A percentile compares a stretch with the other conserved stretches of the same genome.
These are phyloP conservation scores for Apantesis nais DNA, from an alignment of 2,888 invertebrate species.

Conservation along the genomic window DNA sequence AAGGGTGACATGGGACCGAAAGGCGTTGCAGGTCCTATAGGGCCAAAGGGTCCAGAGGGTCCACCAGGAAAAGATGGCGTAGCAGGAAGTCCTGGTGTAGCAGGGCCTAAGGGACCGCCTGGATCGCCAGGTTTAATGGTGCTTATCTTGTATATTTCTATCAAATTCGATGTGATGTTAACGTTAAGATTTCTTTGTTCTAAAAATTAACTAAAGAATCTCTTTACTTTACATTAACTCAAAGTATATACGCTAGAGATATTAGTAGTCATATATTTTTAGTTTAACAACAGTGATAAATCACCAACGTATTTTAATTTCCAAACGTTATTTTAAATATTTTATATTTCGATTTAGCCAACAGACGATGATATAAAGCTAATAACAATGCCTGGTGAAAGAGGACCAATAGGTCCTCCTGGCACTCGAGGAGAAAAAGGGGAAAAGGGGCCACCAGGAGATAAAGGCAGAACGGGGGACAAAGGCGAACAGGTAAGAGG, in stretches of 20 bases:
- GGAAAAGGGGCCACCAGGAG: conserved; percentile 22
- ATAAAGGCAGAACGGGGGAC: background rate
- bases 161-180: background rate
- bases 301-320: background rate
- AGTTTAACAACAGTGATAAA: no score
- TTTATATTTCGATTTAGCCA: conserved; percentile 5
- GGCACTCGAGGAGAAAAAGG: conserved; percentile 22
- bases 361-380: conserved; percentile 17
- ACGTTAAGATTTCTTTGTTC: no score
- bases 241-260: background rate
- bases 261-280: no score
- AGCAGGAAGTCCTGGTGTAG: conserved; percentile 52
- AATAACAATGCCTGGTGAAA: conserved; percentile 12
- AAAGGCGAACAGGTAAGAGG: conserved; percentile 15
- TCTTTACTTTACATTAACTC: background rate
- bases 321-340: background rate
- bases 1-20: conserved; percentile 24
- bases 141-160: conserved; percentile 1
- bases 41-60: conserved; percentile 35
- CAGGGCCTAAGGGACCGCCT: conserved; percentile 38
- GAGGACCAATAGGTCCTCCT: conserved; percentile 28
- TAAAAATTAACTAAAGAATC: background rate
- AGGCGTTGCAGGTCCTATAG: conserved; percentile 26
- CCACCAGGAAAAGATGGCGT: conserved; percentile 29
- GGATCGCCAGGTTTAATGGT: conserved; percentile 18